Conservation (phyloP, 2,113 vertebrate genomes). For the Prietella phreatophila region DNA sequence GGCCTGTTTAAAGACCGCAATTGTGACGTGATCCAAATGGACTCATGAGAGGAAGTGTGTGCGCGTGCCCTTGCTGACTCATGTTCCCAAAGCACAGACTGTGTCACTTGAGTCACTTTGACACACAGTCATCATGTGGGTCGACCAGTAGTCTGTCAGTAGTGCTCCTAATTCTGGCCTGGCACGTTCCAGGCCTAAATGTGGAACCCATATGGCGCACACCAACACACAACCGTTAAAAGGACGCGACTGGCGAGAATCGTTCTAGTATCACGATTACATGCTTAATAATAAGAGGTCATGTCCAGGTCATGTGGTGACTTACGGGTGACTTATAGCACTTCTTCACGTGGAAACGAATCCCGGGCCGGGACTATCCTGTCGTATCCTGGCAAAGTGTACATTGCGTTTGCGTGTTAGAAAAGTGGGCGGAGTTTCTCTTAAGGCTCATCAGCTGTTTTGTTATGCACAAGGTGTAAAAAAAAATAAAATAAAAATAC, state of each 20-base stretch:
- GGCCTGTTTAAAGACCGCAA: not conserved
- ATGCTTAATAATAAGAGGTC: not conserved
- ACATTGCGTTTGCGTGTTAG: not conserved
- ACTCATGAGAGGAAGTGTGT: constrained; percentile 35
- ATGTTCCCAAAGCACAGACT: constrained; percentile 32
- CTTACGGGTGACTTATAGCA: not conserved
- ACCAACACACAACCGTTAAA: not conserved
- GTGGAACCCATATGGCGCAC: not conserved
- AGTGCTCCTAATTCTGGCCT: constrained; percentile 31
- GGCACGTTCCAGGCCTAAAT: not conserved
- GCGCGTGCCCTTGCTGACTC: constrained; percentile 37
- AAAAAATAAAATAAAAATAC: not conserved
- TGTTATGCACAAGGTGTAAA: not conserved
- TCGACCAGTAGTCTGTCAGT: constrained; percentile 48
- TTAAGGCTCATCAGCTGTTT: not conserved
- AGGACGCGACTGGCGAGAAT: not conserved
- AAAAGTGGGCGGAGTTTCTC: not conserved
- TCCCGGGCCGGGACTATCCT: not conserved
- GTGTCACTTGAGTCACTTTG: constrained; percentile 47
- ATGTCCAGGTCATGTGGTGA: not conserved
- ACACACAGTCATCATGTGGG: constrained; percentile 49
- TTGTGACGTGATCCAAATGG: not conserved
- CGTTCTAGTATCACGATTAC: not conserved
- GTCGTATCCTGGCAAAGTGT: not conserved
- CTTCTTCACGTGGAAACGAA: not conserved